These are phyloP conservation scores for Odontamblyopus lacepedii DNA, from an alignment of 2,797 vertebrate genomes.

Conservation along the genomic window DNA sequence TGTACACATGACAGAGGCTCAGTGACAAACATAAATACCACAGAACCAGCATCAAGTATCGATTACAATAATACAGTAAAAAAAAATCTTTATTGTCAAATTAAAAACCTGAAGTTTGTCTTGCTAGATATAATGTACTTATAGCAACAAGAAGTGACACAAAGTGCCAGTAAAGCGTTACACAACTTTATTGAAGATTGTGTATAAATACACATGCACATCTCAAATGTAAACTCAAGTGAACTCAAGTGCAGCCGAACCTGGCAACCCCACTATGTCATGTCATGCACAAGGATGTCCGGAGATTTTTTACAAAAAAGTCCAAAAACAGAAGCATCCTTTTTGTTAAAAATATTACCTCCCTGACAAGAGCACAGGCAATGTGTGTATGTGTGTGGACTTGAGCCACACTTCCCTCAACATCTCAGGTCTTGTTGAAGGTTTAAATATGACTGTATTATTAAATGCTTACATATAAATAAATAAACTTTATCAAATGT, in stretches of 20 bases:
- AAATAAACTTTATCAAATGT: conserved; percentile 99
- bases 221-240: conserved; percentile 99
- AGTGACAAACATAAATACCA: not conserved
- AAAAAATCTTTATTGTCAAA: not conserved
- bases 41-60: not conserved
- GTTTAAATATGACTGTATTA: conserved; percentile 87
- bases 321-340: conserved; percentile 81
- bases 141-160: not conserved
- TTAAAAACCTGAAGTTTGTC: not conserved
- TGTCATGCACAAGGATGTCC: conserved; percentile 93
- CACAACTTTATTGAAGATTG: conserved; percentile 98
- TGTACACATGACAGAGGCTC: not conserved
- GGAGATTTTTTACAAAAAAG: conserved; percentile 67
- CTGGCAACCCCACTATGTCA: conserved; percentile 78
- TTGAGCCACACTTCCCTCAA: conserved; percentile 72
- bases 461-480: conserved; percentile 98
- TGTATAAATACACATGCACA: conserved; percentile 99
- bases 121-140: not conserved
- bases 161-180: conserved; percentile 83
- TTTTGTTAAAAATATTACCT: conserved; percentile 79
- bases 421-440: conserved; percentile 79
- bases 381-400: conserved; percentile 50
- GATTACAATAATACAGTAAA: not conserved
- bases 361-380: conserved; percentile 85
- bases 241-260: conserved; percentile 98